Percentiles rank a stretch among this genome's conserved stretches.
phyloP scores from a whole-genome alignment of 2,888 invertebrate species.

The Drosophila vallismaia region DNA sequence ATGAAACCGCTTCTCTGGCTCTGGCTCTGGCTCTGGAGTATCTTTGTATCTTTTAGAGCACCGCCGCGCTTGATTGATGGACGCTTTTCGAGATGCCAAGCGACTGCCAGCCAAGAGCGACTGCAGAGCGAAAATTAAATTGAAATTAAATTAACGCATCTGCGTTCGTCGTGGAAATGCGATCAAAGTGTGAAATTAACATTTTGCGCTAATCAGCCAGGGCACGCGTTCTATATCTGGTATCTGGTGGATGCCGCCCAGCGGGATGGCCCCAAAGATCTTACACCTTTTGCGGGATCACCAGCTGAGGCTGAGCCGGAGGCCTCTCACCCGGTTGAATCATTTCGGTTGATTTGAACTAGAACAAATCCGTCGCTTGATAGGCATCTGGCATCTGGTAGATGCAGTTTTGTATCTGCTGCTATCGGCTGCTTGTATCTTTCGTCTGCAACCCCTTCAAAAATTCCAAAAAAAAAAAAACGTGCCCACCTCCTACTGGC shows the following conservation, averaged over 20 bases:
- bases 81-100: slow-evolving; percentile 21
- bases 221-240: slow-evolving; percentile 58
- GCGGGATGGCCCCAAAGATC: slow-evolving; percentile 19
- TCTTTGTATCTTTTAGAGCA: slow-evolving; percentile 5
- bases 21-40: background rate
- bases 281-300: slow-evolving; percentile 11
- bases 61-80: slow-evolving; percentile 67
- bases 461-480: background rate
- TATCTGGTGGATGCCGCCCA: slow-evolving; percentile 24
- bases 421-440: slow-evolving; percentile 3
- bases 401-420: background rate
- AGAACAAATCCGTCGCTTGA: slow-evolving; percentile 62
- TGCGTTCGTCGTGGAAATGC: slow-evolving; percentile 64
- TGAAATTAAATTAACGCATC: slow-evolving; percentile 78
- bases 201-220: slow-evolving; percentile 78
- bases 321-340: background rate
- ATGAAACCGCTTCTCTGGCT: slow-evolving; percentile 59
- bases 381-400: slow-evolving; percentile 58
- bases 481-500: slow-evolving; percentile 2
- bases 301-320: slow-evolving; percentile 44
- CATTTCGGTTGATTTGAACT: slow-evolving; percentile 34
- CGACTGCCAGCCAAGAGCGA: slow-evolving; percentile 3
- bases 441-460: slow-evolving; percentile 4
- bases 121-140: slow-evolving; percentile 67
- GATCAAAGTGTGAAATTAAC: slow-evolving; percentile 80